Percentiles rank a stretch among this genome's conserved stretches.
phyloP scores from a whole-genome alignment of 2,113 vertebrate species.

The Sphyrna mokarran region DNA sequence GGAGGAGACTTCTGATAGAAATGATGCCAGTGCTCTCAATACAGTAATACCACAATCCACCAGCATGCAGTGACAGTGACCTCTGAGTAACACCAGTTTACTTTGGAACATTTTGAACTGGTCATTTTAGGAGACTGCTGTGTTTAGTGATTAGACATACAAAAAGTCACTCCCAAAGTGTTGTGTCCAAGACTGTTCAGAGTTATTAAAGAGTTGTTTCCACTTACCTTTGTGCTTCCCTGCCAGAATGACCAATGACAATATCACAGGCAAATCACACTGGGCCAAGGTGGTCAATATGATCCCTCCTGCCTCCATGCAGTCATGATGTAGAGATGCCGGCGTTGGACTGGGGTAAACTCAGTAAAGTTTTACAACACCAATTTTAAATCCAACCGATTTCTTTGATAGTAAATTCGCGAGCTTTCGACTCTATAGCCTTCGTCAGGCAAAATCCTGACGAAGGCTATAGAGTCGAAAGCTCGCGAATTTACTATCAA shows the following conservation, averaged over 20 bases:
- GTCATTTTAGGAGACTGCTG: background rate
- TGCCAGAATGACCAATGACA: background rate
- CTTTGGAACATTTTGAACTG: background rate
- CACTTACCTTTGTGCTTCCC: background rate
- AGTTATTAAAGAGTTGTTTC: background rate
- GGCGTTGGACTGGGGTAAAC: too few species aligned
- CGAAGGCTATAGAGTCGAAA: too few species aligned
- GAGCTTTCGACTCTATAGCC: too few species aligned
- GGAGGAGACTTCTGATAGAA: background rate
- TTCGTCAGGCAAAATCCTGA: too few species aligned
- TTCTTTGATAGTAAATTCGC: too few species aligned
- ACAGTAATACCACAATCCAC: background rate
- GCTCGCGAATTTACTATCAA: too few species aligned
- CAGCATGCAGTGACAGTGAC: too few species aligned
- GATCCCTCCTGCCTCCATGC: background rate
- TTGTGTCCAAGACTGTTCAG: background rate
- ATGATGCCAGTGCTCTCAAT: background rate
- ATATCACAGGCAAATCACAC: background rate
- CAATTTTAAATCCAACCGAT: too few species aligned
- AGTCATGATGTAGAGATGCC: too few species aligned
- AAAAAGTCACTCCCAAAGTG: background rate
- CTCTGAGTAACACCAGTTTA: background rate
- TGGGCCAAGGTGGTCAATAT: background rate
- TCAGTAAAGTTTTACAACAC: too few species aligned
- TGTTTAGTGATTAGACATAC: background rate